Conservation (phyloP, 2,113 vertebrate genomes). For the Macrotis lagotis region DNA sequence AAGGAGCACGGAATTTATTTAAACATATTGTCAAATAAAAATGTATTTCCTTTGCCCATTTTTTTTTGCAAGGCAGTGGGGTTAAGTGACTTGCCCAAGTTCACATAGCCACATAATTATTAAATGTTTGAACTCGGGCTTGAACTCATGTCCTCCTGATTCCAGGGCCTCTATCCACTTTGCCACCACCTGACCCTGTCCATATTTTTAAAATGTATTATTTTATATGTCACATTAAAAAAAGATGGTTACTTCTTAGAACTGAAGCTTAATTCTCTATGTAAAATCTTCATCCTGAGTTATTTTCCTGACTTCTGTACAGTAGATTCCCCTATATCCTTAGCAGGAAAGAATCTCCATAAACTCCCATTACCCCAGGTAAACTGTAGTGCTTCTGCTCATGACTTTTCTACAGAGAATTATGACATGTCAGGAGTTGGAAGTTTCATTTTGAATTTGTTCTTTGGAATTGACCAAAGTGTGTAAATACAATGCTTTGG, state of each 20-base stretch:
- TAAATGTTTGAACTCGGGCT: no score
- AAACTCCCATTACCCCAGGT: constrained; percentile 7
- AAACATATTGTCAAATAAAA: neutral
- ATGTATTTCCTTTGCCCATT: neutral
- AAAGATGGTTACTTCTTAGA: neutral
- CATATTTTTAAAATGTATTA: neutral
- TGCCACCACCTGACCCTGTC: no score
- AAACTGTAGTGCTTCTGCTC: neutral
- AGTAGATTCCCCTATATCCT: neutral
- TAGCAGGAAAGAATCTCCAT: neutral
- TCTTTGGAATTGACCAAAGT: constrained; percentile 2
- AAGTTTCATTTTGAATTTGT: constrained; percentile 10
- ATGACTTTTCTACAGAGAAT: neutral
- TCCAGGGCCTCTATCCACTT: no score
- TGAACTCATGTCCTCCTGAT: no score
- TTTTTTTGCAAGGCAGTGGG: no score
- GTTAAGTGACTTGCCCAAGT: no score
- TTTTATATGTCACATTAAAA: neutral
- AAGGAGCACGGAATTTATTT: neutral
- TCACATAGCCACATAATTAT: no score
- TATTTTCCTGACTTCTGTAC: neutral
- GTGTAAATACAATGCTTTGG: neutral
- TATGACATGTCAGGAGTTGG: neutral
- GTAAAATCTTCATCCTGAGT: neutral
- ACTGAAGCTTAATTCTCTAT: neutral